Evolutionary conservation across 1,140 invertebrate genomes (phyloP).

Genomic region (Procambarus clarkii): DNA sequence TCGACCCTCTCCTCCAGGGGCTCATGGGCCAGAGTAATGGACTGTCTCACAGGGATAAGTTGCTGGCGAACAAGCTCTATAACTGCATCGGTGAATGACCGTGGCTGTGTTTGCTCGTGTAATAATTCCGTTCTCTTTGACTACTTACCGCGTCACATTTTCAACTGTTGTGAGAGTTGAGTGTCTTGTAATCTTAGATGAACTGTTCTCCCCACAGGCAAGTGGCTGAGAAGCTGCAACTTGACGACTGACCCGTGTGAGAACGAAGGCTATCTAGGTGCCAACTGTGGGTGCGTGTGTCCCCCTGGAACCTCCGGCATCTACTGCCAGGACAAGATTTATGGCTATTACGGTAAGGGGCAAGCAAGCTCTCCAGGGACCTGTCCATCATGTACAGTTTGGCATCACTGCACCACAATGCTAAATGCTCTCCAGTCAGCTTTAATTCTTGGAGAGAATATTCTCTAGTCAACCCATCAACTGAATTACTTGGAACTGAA

Average conservation of each 20-base stretch:
- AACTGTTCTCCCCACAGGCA: neutral
- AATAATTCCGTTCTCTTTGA: too few relatives aligned
- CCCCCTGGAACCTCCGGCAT: neutral
- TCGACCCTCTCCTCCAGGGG: constrained; percentile 69
- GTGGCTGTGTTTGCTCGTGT: too few relatives aligned
- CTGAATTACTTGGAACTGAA: too few relatives aligned
- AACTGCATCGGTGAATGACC: constrained; percentile 72
- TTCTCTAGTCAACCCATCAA: too few relatives aligned
- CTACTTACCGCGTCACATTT: too few relatives aligned
- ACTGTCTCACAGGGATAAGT: constrained; percentile 73
- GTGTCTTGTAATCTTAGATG: too few relatives aligned
- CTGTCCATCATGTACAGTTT: too few relatives aligned
- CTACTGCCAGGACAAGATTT: neutral
- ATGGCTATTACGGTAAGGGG: neutral
- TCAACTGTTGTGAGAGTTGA: too few relatives aligned
- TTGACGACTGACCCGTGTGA: neutral
- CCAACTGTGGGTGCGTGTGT: neutral
- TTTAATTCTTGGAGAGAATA: too few relatives aligned
- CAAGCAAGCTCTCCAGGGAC: too few relatives aligned
- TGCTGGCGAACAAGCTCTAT: constrained; percentile 74
- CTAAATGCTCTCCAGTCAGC: too few relatives aligned
- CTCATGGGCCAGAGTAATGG: constrained; percentile 72
- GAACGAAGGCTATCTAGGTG: neutral
- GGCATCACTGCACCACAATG: too few relatives aligned
- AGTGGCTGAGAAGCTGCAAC: neutral